A percentile compares a stretch with the other conserved stretches of the same genome.
Evolutionary conservation across 2,888 invertebrate genomes (phyloP).

Genomic region (Agrenia bidenticulata): DNA sequence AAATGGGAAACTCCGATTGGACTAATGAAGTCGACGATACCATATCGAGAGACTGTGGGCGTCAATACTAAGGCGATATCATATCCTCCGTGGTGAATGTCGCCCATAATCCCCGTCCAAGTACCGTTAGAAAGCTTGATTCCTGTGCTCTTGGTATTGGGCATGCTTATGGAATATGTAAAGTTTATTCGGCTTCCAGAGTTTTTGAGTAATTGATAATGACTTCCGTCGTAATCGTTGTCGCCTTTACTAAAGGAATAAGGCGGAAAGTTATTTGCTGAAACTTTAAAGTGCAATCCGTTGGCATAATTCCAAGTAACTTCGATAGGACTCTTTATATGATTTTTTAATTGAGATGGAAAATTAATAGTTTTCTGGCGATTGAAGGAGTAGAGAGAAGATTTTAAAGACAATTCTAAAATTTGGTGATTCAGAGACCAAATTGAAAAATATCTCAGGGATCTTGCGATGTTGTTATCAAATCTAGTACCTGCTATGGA

Average conservation of each 20-base stretch:
- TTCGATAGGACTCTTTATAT: neutral
- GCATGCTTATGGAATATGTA: slow-evolving; percentile 3
- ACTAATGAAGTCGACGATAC: slow-evolving; percentile 21
- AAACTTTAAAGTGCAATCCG: neutral
- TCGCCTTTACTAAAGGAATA: slow-evolving; percentile 1
- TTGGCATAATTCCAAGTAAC: neutral
- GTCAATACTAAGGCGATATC: slow-evolving; percentile 5
- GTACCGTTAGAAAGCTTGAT: neutral
- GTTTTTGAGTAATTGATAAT: slow-evolving; percentile 4
- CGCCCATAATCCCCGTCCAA: slow-evolving; percentile 8
- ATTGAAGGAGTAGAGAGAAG: no score
- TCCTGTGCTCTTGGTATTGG: slow-evolving; percentile 6
- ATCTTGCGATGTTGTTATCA: no score
- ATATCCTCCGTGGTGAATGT: neutral
- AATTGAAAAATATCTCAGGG: no score
- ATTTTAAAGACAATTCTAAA: no score
- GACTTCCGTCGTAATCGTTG: neutral
- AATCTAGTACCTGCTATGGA: no score
- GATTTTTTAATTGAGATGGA: neutral
- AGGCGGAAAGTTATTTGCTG: slow-evolving; percentile 2
- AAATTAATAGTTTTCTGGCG: neutral
- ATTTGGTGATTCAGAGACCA: no score
- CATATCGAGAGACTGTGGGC: neutral
- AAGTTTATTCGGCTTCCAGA: neutral
- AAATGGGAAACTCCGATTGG: slow-evolving; percentile 28